A percentile compares a stretch with the other conserved stretches of the same genome.
Conservation (phyloP, 2,113 vertebrate genomes). For the Heterotilapia buettikoferi region DNA sequence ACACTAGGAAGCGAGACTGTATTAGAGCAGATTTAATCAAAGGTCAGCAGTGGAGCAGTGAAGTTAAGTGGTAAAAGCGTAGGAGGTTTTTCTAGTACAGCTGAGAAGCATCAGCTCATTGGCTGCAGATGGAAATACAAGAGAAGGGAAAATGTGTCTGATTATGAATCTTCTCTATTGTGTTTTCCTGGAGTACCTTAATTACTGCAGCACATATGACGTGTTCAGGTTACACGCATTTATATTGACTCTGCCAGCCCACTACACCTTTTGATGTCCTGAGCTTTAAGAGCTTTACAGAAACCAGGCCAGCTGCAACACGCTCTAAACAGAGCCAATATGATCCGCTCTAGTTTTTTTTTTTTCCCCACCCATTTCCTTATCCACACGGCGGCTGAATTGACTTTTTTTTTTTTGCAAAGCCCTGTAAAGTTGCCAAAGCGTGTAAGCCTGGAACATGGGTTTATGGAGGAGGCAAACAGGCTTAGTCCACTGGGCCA, state of each 20-base stretch:
- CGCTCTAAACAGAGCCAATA: slow-evolving; percentile 29
- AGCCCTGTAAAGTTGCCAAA: slow-evolving; percentile 58
- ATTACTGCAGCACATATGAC: background rate
- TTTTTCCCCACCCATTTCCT: background rate
- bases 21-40: slow-evolving; percentile 52
- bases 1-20: slow-evolving; percentile 42
- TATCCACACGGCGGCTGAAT: slow-evolving; percentile 38
- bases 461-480: slow-evolving; percentile 59
- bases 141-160: background rate
- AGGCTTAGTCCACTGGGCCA: slow-evolving; percentile 58
- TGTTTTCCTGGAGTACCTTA: background rate
- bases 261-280: slow-evolving; percentile 8
- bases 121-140: background rate
- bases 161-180: background rate
- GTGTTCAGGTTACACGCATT: background rate
- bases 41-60: slow-evolving; percentile 8
- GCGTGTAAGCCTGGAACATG: slow-evolving; percentile 55
- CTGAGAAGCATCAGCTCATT: background rate
- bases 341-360: background rate
- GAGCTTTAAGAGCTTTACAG: slow-evolving; percentile 22
- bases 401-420: slow-evolving; percentile 42
- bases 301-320: slow-evolving; percentile 46
- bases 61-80: slow-evolving; percentile 21
- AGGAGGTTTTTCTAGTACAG: background rate
- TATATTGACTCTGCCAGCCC: background rate